Percentiles rank a stretch among this genome's conserved stretches.
Conservation (phyloP, 2,797 vertebrate genomes). For the Melanotaenia maccullochi region DNA sequence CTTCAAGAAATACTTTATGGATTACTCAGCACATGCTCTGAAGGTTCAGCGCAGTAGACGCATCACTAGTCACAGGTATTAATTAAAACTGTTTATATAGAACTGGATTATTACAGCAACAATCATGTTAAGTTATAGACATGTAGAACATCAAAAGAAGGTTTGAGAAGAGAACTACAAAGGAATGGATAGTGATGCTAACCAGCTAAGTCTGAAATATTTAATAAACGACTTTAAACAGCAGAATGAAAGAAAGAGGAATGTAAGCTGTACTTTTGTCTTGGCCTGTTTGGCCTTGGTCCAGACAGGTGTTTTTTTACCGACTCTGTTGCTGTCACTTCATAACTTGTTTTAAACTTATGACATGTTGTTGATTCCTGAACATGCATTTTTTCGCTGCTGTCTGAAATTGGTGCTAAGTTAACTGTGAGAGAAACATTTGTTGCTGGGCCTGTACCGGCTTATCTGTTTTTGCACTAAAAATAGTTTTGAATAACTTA, state of each 20-base stretch:
- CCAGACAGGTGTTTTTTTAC: neutral
- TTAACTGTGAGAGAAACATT: neutral
- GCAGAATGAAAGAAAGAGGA: neutral
- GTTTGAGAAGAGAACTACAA: neutral
- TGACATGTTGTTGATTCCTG: neutral
- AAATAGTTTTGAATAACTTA: neutral
- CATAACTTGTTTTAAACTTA: neutral
- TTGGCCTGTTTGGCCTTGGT: neutral
- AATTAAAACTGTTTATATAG: too few relatives aligned
- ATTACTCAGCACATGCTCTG: too few relatives aligned
- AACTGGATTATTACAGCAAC: too few relatives aligned
- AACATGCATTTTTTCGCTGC: neutral
- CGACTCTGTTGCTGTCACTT: neutral
- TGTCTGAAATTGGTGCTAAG: neutral
- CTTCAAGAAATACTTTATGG: too few relatives aligned
- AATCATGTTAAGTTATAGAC: too few relatives aligned
- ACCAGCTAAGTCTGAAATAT: neutral
- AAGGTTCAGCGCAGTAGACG: too few relatives aligned
- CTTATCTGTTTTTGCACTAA: neutral
- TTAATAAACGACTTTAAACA: neutral
- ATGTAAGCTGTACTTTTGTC: neutral
- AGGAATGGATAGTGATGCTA: neutral
- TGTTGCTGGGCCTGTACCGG: neutral
- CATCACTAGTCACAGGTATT: too few relatives aligned
- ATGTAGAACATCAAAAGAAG: neutral